A percentile compares a stretch with the other conserved stretches of the same genome.
Evolutionary conservation across 2,113 vertebrate species (phyloP).

Genomic region (Halichoerus grypus): DNA sequence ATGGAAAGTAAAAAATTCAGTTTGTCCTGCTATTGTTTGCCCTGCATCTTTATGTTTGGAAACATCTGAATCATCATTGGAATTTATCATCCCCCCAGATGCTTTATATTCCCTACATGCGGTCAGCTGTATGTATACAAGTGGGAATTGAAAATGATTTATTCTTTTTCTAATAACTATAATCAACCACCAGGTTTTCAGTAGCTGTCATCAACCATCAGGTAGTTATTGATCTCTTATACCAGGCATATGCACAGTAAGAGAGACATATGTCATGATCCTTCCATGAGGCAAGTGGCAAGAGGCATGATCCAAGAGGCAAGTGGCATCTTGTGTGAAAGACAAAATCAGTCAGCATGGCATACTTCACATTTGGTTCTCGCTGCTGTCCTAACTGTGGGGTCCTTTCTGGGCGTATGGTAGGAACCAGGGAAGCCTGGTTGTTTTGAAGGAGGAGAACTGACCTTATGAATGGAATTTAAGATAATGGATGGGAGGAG

Average conservation of each 20-base stretch:
- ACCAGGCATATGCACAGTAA: neutral
- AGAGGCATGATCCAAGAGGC: too few species aligned
- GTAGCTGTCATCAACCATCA: conserved; percentile 30
- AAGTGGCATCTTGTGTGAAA: conserved; percentile 7
- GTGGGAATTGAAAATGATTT: neutral
- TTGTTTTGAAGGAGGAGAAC: neutral
- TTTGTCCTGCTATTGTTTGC: neutral
- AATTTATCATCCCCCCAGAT: conserved; percentile 60
- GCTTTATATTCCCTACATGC: conserved; percentile 10
- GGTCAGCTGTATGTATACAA: neutral
- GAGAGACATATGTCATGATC: neutral
- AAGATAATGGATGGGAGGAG: neutral
- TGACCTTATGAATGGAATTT: neutral
- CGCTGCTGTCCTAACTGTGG: neutral
- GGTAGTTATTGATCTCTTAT: conserved; percentile 55
- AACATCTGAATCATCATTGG: conserved; percentile 66
- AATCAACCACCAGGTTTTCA: conserved; percentile 34
- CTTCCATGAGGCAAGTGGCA: neutral
- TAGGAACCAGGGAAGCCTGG: neutral
- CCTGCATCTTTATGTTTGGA: conserved; percentile 38
- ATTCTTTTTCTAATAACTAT: conserved; percentile 62
- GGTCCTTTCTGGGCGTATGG: neutral
- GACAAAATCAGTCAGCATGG: neutral
- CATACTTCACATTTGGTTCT: neutral
- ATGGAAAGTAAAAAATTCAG: neutral